phyloP scores from a whole-genome alignment of 2,113 vertebrate genomes.

The Labeo rohita region DNA sequence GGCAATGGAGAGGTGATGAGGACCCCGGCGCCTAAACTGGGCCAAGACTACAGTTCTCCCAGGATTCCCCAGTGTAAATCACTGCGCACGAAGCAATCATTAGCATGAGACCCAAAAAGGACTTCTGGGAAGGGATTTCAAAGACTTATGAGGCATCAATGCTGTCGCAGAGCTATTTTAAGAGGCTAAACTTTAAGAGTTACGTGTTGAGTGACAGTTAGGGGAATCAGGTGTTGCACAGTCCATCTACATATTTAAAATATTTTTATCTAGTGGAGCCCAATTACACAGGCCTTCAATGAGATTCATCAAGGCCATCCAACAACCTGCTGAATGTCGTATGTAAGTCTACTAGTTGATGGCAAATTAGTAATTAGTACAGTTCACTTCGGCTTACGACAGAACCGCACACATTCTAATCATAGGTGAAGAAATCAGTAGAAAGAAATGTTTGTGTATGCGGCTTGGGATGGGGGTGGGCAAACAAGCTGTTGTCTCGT shows the following conservation, averaged over 20 bases:
- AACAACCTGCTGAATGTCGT: neutral
- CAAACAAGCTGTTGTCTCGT: neutral
- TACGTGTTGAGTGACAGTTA: conserved; percentile 16
- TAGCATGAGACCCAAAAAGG: conserved; percentile 39
- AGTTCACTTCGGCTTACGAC: neutral
- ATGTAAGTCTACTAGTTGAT: neutral
- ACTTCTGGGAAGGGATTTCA: conserved; percentile 40
- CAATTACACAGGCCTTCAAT: neutral
- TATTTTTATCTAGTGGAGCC: conserved; percentile 4
- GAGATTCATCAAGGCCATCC: neutral
- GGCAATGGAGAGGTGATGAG: conserved; percentile 46
- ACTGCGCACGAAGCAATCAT: conserved; percentile 16
- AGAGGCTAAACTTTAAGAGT: conserved; percentile 16
- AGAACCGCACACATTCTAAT: neutral
- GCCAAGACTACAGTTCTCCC: conserved; percentile 33
- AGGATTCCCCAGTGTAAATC: conserved; percentile 47
- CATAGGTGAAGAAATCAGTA: neutral
- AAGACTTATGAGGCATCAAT: conserved; percentile 28
- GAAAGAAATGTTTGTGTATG: neutral
- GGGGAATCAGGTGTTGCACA: conserved; percentile 14
- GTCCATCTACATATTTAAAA: conserved; percentile 3
- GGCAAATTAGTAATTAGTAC: neutral
- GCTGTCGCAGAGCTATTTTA: conserved; percentile 20
- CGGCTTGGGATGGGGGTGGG: neutral
- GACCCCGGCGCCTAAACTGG: conserved; percentile 33